Base-by-base conservation (phyloP, 1,140 invertebrate genomes). In the Thaumetopoea pityocampa region DNA sequence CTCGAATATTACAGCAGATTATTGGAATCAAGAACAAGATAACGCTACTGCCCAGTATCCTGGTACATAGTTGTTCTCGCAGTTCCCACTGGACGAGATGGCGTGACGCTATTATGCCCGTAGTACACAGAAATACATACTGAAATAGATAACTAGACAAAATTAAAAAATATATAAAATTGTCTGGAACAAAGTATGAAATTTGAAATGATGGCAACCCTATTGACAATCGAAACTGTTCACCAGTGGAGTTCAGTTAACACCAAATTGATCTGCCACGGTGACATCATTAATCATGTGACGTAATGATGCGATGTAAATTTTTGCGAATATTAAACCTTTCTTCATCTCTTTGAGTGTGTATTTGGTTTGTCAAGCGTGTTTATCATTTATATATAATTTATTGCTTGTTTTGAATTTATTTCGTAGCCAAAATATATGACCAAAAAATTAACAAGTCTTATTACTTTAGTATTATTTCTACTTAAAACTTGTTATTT, bases 301-400 rank as follows among this genome's bases (percentile, higher is more conserved):
- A 45, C 32, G 45, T 74, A 72, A 72, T 68, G 70, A 72, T 70
- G 45, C 49, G 46, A 74, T 72, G 70, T 74, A 74, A 78, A 78
- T 78, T 63, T 41, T 36, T 19, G 30, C 43, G 37, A 59, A 59
- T 42, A 42, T 61, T 58, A 38, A 52, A 46, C 43, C 51, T 53
- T 35, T 48, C 37, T 47, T 62, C 57, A 74, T 74, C 60, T 67
- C 45, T 52, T 56, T 59, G 49, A 73, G 62, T 57, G 37, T 51
- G 37, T 47, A 30, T 22, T 27, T 11, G 30, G 2, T 18, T 50
- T 37, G 22, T 20, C 18, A 9, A 41, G 27, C 36, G 11, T 41
- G 28, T 41, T 27, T 32, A 23, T 41, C 37, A 23, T 41, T 40
- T 22, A 18, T 40, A 29, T 19, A 5, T 41, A 12, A 24, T 29